Conservation (phyloP, 2,113 vertebrate species). For the Ictidomys tridecemlineatus region DNA sequence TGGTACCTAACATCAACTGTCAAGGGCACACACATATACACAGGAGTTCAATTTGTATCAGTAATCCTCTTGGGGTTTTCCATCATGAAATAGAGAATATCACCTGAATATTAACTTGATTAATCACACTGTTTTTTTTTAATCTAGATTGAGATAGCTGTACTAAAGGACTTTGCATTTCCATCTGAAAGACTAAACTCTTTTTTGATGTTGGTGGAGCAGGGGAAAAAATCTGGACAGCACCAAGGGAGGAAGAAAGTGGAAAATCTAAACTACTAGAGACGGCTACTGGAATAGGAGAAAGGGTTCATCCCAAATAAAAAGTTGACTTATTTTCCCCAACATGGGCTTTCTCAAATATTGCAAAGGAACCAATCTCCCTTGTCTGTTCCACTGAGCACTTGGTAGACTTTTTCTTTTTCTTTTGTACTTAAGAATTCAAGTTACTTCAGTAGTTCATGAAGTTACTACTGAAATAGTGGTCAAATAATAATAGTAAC, state of each 20-base stretch:
- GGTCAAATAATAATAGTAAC: not conserved
- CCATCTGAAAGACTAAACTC: not conserved
- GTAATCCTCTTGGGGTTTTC: not conserved
- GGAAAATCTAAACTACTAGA: not conserved
- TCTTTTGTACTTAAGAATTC: not conserved
- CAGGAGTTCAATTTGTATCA: not conserved
- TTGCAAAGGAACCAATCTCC: not conserved
- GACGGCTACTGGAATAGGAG: not conserved
- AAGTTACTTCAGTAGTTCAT: not conserved
- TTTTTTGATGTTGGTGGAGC: not conserved
- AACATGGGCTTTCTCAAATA: not conserved
- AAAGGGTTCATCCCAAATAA: not conserved
- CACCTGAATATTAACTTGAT: not conserved
- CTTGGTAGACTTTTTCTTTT: slow-evolving; percentile 24
- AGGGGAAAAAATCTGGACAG: not conserved
- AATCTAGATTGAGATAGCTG: not conserved
- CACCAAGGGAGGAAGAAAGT: not conserved
- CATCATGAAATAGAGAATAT: not conserved
- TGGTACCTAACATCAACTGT: not conserved
- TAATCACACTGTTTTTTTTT: not conserved
- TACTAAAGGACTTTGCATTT: not conserved
- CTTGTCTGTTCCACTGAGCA: not conserved
- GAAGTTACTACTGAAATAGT: not conserved
- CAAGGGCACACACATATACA: not conserved
- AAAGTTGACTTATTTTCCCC: not conserved